Conservation (phyloP, 2,113 vertebrate genomes). For the Platanista minor region DNA sequence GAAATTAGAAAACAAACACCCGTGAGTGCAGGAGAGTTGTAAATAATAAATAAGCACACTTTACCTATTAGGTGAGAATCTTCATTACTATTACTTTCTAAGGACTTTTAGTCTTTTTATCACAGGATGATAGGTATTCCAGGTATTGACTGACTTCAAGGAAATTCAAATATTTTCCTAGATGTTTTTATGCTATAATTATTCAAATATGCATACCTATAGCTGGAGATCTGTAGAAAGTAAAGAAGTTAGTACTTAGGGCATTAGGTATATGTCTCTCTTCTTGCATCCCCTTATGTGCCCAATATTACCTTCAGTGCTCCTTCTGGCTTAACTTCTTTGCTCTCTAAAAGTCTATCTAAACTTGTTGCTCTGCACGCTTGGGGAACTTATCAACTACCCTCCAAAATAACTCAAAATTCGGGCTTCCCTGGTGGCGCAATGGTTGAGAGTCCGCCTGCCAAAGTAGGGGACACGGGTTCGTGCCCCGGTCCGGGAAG, state of each 20-base stretch:
- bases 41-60: background rate
- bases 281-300: background rate
- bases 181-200: background rate
- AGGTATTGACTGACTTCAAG: background rate
- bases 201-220: background rate
- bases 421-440: no score
- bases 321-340: background rate
- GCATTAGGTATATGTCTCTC: background rate
- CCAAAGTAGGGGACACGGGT: no score
- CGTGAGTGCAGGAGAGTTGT: background rate
- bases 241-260: background rate
- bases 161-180: background rate
- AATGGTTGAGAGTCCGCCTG: no score
- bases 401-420: background rate
- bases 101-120: background rate
- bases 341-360: background rate
- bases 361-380: background rate
- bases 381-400: background rate
- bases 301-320: background rate
- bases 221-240: background rate
- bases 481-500: no score
- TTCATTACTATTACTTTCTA: background rate
- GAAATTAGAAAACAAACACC: background rate
- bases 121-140: background rate
- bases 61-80: background rate